A percentile compares a stretch with the other conserved stretches of the same genome.
Evolutionary conservation across 2,888 invertebrate species (phyloP).

Genomic region (Panorpa germanica): DNA sequence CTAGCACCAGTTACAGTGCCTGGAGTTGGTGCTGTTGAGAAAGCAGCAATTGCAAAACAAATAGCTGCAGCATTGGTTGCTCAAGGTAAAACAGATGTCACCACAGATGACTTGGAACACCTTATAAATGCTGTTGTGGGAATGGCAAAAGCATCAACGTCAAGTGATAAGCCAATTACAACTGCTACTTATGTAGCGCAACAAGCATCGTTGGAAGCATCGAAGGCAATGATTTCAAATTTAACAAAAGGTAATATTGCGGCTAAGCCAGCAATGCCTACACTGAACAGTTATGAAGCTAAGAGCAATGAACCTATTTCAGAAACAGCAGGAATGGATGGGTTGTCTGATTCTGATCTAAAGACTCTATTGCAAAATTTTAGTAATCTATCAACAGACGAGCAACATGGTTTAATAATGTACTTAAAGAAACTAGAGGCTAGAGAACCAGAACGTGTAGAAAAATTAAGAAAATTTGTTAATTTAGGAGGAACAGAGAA

Average conservation of each 20-base stretch:
- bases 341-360: slow-evolving; percentile 59
- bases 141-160: slow-evolving; percentile 38
- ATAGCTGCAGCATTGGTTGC: slow-evolving; percentile 61
- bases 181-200: slow-evolving; percentile 28
- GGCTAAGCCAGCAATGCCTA: background rate
- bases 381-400: slow-evolving; percentile 59
- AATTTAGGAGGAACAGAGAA: slow-evolving; percentile 32
- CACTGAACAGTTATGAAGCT: background rate
- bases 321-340: slow-evolving; percentile 41
- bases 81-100: slow-evolving; percentile 65
- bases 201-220: slow-evolving; percentile 14
- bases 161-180: slow-evolving; percentile 25
- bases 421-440: slow-evolving; percentile 67
- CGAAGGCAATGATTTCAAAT: slow-evolving; percentile 10
- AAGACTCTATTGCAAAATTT: slow-evolving; percentile 65
- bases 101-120: slow-evolving; percentile 58
- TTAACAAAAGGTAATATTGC: background rate
- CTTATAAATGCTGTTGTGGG: slow-evolving; percentile 62
- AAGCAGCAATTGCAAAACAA: slow-evolving; percentile 60
- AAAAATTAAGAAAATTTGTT: slow-evolving; percentile 55
- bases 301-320: background rate
- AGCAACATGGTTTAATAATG: slow-evolving; percentile 64
- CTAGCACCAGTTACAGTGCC: slow-evolving; percentile 38
- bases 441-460: slow-evolving; percentile 57
- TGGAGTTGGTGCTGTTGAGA: slow-evolving; percentile 55